phyloP scores from a whole-genome alignment of 2,113 vertebrate genomes.

The Mobula hypostoma region DNA sequence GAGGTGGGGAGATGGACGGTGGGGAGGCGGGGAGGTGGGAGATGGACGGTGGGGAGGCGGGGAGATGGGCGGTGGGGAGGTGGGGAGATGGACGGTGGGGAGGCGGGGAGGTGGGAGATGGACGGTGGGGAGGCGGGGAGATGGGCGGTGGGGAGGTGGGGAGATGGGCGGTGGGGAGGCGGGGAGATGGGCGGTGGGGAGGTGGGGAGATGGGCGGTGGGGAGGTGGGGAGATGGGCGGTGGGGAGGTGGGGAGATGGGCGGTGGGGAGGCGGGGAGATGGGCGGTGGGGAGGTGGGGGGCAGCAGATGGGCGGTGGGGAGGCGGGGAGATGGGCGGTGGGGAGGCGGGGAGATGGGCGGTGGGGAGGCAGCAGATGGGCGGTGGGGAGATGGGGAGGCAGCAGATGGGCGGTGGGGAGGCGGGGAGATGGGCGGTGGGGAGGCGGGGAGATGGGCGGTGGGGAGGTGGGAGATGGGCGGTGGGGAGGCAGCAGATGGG shows the following conservation, averaged over 20 bases:
- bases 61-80: too few species aligned
- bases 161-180: background rate
- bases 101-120: too few species aligned
- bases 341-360: too few species aligned
- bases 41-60: background rate
- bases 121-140: too few species aligned
- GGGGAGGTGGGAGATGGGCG: too few species aligned
- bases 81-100: background rate
- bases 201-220: background rate
- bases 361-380: background rate
- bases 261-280: background rate
- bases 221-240: background rate
- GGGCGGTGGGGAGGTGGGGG: too few species aligned
- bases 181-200: background rate
- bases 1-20: background rate
- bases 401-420: too few species aligned
- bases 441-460: too few species aligned
- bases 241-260: background rate
- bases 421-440: background rate
- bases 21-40: too few species aligned
- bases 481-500: background rate
- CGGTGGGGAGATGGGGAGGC: background rate
- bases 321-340: too few species aligned
- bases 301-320: background rate
- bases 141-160: too few species aligned